Evolutionary conservation across 2,888 invertebrate species (phyloP).

Genomic region (Phengaris alcon): DNA sequence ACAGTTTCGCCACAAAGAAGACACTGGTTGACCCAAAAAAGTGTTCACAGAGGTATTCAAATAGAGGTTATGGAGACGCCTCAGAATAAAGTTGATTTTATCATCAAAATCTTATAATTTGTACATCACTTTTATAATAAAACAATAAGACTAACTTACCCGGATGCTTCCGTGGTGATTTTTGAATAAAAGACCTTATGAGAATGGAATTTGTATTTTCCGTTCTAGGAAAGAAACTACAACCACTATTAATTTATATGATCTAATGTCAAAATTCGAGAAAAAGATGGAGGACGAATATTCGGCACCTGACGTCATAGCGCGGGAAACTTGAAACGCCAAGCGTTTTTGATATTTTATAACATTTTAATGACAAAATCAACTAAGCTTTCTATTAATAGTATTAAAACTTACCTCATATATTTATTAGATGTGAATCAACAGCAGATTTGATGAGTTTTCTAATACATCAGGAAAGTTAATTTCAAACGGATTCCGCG

Average conservation of each 20-base stretch:
- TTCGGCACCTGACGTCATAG: slow-evolving; percentile 64
- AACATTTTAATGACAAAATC: slow-evolving; percentile 42
- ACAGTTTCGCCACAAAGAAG: slow-evolving; percentile 40
- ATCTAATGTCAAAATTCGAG: slow-evolving; percentile 54
- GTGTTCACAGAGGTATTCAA: slow-evolving; percentile 37
- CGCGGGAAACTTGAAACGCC: slow-evolving; percentile 63
- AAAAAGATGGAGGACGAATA: slow-evolving; percentile 60
- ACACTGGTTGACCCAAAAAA: slow-evolving; percentile 72
- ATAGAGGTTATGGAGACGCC: slow-evolving; percentile 42
- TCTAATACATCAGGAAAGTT: slow-evolving; percentile 59
- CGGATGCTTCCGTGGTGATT: slow-evolving; percentile 73
- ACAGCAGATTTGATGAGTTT: slow-evolving; percentile 52
- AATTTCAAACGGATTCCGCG: slow-evolving; percentile 62
- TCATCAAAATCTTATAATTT: neutral
- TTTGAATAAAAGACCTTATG: slow-evolving; percentile 58
- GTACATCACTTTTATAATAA: neutral
- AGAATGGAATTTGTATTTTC: slow-evolving; percentile 53
- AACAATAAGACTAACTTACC: slow-evolving; percentile 57
- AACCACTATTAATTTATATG: slow-evolving; percentile 61
- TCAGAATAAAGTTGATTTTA: slow-evolving; percentile 40
- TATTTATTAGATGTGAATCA: slow-evolving; percentile 50
- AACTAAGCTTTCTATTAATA: slow-evolving; percentile 30
- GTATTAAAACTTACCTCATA: slow-evolving; percentile 63
- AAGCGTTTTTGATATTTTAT: slow-evolving; percentile 34
- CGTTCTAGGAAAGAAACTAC: slow-evolving; percentile 57